These are phyloP conservation scores for Pyrrhia umbra DNA, from an alignment of 2,888 invertebrate genomes.

Conservation along the genomic window DNA sequence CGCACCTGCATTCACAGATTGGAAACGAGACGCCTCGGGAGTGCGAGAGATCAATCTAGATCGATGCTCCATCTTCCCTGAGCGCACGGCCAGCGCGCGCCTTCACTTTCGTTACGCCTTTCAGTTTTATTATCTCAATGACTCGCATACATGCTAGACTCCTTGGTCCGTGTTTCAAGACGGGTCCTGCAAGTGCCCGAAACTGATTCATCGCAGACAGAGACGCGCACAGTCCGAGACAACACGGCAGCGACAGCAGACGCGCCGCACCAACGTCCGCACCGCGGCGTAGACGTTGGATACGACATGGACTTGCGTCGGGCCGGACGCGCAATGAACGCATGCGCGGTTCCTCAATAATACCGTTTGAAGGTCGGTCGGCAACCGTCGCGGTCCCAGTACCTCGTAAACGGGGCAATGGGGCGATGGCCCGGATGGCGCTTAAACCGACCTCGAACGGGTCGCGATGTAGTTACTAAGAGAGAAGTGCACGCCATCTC, in stretches of 20 bases:
- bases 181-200: constrained; percentile 91
- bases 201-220: constrained; percentile 80
- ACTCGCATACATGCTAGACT: constrained; percentile 92
- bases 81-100: constrained; percentile 75
- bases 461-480: constrained; percentile 89
- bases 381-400: constrained; percentile 1
- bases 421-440: constrained; percentile 66
- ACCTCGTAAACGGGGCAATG: not conserved
- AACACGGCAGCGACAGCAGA: constrained; percentile 68
- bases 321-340: constrained; percentile 71
- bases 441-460: constrained; percentile 85
- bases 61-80: constrained; percentile 83
- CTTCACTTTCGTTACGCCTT: constrained; percentile 93
- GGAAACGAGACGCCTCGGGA: constrained; percentile 90
- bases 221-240: constrained; percentile 75
- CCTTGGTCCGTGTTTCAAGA: constrained; percentile 89
- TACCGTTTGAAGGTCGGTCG: constrained; percentile 36
- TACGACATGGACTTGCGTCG: constrained; percentile 70
- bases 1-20: constrained; percentile 84
- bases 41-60: constrained; percentile 84
- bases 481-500: constrained; percentile 75
- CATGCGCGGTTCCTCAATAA: constrained; percentile 65
- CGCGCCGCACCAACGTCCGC: constrained; percentile 73
- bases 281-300: constrained; percentile 69
- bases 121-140: constrained; percentile 90